Evolutionary conservation across 2,113 vertebrate species (phyloP), one percentile per base, ranked within the genome.

Genomic region (Poeciliopsis prolifica): DNA sequence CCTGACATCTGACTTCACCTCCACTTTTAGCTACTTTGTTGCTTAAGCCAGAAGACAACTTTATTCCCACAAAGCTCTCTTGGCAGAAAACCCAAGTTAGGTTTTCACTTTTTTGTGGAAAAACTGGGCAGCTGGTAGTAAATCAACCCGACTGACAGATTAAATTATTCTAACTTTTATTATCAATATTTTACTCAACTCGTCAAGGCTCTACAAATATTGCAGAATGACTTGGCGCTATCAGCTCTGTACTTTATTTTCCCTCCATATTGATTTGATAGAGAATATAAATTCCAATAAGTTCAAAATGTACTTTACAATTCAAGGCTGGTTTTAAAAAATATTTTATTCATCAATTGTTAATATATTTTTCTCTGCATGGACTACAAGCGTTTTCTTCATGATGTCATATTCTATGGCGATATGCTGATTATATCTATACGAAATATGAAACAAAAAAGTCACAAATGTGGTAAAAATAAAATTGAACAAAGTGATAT

Each of bases 1-100:
- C 63, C 73, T 68, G 54, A 22, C 72, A 65, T 85, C 74, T 83
- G 72, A 80, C 81, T 87, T 86, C 64, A 68, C 61, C 60, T 30
- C 28, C 61, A 74, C 62, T 63, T 29, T 68, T 61, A 40, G 33
- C n/a, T 51, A 71, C 79, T 79, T 70, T 78, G 29, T 66, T 54
- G 70, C 68, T 64, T 15, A 81, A 81, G 44, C 40, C 1, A 67
- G 66, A 67, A 30, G 1, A 15, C 42, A 61, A 28, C 26, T 42
- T 30, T 62, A 26, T 61, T 15, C 72, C 37, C 17, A 63, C 28
- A 67, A 60, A 0, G 17, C 75, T 74, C 64, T 66, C 71, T 73
- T 37, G 58, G 67, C 1, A 4, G 17, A 33, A 60, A 35, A 64
- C 28, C n/a, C 69, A 66, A 60, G 24, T 58, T 77, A 31, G 51